Evolutionary conservation across 2,888 invertebrate species (phyloP).

Genomic region (Metacarcinus magister): DNA sequence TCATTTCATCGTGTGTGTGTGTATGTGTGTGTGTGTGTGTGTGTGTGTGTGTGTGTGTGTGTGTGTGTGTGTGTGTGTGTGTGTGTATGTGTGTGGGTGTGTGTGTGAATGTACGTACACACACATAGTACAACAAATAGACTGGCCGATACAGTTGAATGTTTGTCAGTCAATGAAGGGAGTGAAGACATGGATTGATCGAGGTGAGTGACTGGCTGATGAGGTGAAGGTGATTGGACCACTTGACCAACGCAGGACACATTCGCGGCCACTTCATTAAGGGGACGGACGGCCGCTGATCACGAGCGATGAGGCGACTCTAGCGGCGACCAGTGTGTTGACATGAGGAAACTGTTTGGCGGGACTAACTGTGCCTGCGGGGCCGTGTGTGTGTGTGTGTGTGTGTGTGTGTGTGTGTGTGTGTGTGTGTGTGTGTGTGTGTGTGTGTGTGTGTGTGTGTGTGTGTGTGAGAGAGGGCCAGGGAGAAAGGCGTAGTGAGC

Average conservation of each 20-base stretch:
- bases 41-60: conserved; percentile 41
- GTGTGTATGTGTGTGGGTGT: conserved; percentile 37
- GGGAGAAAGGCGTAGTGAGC: conserved; percentile 66
- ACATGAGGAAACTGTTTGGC: conserved; percentile 5
- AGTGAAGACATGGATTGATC: conserved; percentile 8
- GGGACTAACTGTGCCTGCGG: neutral
- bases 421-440: conserved; percentile 63
- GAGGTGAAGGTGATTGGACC: neutral
- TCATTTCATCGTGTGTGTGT: conserved; percentile 20
- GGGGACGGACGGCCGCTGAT: neutral
- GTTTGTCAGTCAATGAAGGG: neutral
- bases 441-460: conserved; percentile 66
- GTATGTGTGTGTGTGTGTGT: conserved; percentile 43
- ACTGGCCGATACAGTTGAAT: neutral
- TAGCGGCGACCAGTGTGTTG: neutral
- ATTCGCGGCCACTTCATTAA: neutral
- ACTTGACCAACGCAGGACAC: conserved; percentile 1
- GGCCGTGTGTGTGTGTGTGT: neutral
- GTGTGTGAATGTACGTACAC: neutral
- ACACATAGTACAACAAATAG: neutral
- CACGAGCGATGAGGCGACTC: neutral
- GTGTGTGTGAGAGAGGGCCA: conserved; percentile 12
- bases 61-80: conserved; percentile 48
- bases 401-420: conserved; percentile 58
- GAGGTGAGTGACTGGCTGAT: neutral